Conservation (phyloP, 1,140 invertebrate genomes). For the Brachionus asplanchnoidis region DNA sequence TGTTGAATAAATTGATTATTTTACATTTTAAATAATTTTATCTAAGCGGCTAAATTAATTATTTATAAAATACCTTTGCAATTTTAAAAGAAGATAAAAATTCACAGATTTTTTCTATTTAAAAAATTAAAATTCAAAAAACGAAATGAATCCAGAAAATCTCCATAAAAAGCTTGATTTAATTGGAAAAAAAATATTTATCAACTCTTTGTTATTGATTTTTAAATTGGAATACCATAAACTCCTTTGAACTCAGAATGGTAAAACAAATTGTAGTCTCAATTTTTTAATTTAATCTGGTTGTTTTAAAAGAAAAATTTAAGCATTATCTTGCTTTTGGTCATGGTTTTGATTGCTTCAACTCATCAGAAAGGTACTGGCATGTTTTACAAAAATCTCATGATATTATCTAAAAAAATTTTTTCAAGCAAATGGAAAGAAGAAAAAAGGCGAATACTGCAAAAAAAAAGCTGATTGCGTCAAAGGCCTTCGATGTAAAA, state of each 20-base stretch:
- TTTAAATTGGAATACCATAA: neutral
- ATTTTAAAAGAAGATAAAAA: neutral
- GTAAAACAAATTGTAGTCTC: neutral
- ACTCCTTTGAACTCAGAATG: neutral
- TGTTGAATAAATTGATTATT: neutral
- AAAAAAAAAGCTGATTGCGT: neutral
- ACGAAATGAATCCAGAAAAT: neutral
- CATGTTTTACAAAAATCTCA: neutral
- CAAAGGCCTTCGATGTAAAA: neutral
- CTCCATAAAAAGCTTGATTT: neutral
- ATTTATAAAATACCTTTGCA: too few relatives aligned
- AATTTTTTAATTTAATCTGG: too few relatives aligned
- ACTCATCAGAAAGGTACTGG: neutral
- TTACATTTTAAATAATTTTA: neutral
- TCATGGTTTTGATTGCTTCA: neutral
- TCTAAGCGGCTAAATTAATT: too few relatives aligned
- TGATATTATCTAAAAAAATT: neutral
- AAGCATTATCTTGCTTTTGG: too few relatives aligned
- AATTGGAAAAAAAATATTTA: neutral
- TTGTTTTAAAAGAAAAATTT: too few relatives aligned
- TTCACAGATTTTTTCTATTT: neutral
- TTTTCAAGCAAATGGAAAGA: neutral
- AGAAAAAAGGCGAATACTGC: neutral
- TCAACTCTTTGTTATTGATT: neutral
- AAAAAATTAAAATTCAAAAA: neutral